phyloP scores from a whole-genome alignment of 2,888 invertebrate species.

The Agonopterix alstromeriana region DNA sequence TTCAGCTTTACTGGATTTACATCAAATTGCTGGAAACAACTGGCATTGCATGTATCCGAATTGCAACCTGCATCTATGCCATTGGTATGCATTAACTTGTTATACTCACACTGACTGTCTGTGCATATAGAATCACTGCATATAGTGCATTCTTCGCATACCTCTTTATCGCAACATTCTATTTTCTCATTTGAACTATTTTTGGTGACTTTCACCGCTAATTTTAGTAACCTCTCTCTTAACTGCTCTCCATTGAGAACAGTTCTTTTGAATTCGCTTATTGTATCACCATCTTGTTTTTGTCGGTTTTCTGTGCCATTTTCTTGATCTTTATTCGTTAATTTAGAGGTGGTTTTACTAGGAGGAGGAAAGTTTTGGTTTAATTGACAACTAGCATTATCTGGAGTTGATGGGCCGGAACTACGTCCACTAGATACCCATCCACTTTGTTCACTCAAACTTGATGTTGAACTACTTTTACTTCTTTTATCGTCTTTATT shows the following conservation, averaged over 20 bases:
- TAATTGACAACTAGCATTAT: conserved; percentile 71
- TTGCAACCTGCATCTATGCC: conserved; percentile 61
- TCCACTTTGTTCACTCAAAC: conserved; percentile 89
- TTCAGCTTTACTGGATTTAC: conserved; percentile 41
- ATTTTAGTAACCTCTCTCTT: conserved; percentile 79
- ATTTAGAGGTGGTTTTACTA: conserved; percentile 41
- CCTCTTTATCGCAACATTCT: conserved; percentile 72
- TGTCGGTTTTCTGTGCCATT: conserved; percentile 27
- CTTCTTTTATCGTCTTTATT: conserved; percentile 60
- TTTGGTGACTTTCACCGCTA: conserved; percentile 72
- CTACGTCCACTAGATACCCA: conserved; percentile 89
- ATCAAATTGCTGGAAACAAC: conserved; percentile 59
- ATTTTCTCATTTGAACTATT: conserved; percentile 64
- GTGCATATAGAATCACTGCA: conserved; percentile 72
- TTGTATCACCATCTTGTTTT: conserved; percentile 46
- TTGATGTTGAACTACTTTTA: conserved; percentile 78
- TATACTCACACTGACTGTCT: conserved; percentile 69
- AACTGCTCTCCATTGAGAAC: conserved; percentile 81
- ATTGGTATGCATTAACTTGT: conserved; percentile 64
- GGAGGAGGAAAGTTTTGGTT: conserved; percentile 60
- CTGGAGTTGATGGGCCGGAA: conserved; percentile 80
- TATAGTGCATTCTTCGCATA: conserved; percentile 70
- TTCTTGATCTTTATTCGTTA: conserved; percentile 39
- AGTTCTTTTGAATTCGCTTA: conserved; percentile 64
- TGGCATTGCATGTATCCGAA: conserved; percentile 63